Evolutionary conservation across 2,888 invertebrate species (phyloP).

Genomic region (Cerceris rybyensis): DNA sequence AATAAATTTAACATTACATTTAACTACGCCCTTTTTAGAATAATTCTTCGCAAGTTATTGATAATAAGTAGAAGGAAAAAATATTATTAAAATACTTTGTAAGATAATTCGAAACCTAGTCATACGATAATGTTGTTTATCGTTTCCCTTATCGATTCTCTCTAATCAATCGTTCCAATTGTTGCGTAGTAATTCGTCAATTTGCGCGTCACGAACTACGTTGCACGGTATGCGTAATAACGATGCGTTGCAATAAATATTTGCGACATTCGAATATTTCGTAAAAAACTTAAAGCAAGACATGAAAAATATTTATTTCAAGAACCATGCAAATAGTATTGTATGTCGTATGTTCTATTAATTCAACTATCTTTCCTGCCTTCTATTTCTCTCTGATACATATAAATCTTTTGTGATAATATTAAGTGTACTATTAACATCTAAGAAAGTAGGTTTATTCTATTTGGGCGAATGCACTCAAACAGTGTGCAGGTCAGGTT

Average conservation of each 20-base stretch:
- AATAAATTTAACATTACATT: not conserved
- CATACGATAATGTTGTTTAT: not conserved
- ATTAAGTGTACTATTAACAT: not conserved
- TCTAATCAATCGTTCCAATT: slow-evolving; percentile 2
- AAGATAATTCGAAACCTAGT: not conserved
- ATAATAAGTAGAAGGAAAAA: no score
- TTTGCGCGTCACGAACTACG: slow-evolving; percentile 12
- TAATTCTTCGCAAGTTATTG: no score
- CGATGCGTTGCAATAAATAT: slow-evolving; percentile 12
- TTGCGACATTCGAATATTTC: slow-evolving; percentile 4
- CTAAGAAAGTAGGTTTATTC: slow-evolving; percentile 18
- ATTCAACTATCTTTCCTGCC: no score
- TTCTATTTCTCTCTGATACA: no score
- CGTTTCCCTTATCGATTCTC: not conserved
- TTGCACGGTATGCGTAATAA: not conserved
- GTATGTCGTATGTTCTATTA: no score
- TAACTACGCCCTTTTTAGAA: no score
- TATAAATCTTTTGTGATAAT: no score
- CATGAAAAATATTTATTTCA: no score
- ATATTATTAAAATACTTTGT: not conserved
- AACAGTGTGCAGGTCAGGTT: slow-evolving; percentile 58
- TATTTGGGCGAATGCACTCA: slow-evolving; percentile 13
- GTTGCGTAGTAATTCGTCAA: not conserved
- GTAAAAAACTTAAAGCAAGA: not conserved
- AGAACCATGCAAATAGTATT: no score